Evolutionary conservation across 2,113 vertebrate genomes (phyloP).

Genomic region (Ciconia maguari): DNA sequence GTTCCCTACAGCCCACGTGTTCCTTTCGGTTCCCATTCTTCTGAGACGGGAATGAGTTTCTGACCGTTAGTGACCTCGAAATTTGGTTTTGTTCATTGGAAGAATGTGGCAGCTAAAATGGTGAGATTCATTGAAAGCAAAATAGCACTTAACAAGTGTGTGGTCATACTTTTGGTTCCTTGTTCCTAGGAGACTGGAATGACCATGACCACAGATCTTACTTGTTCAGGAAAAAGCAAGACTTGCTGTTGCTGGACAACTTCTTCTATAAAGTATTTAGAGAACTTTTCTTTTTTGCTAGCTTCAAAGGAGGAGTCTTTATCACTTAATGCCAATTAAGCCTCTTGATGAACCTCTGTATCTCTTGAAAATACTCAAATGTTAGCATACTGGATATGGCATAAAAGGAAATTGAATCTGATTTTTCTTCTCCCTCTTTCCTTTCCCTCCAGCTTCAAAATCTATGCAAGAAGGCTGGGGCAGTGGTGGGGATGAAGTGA

Average conservation of each 20-base stretch:
- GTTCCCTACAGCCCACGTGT: neutral
- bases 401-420: neutral
- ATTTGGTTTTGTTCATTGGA: neutral
- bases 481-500: slow-evolving; percentile 87
- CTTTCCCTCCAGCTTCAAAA: slow-evolving; percentile 86
- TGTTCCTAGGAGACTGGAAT: neutral
- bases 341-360: neutral
- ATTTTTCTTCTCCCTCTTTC: neutral
- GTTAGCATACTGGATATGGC: neutral
- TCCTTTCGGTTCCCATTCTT: neutral
- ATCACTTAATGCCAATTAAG: neutral
- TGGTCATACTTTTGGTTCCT: neutral
- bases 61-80: neutral
- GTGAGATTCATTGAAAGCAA: neutral
- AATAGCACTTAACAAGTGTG: neutral
- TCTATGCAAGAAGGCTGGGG: slow-evolving; percentile 99
- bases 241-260: neutral
- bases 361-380: neutral
- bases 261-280: neutral
- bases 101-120: neutral
- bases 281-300: neutral
- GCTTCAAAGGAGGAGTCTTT: neutral
- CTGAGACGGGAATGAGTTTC: neutral
- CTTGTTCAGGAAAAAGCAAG: neutral
- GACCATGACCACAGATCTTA: neutral